Percentiles rank a stretch among this genome's conserved stretches.
Evolutionary conservation across 1,140 invertebrate species (phyloP).

Genomic region (Potamilus streckersoni): DNA sequence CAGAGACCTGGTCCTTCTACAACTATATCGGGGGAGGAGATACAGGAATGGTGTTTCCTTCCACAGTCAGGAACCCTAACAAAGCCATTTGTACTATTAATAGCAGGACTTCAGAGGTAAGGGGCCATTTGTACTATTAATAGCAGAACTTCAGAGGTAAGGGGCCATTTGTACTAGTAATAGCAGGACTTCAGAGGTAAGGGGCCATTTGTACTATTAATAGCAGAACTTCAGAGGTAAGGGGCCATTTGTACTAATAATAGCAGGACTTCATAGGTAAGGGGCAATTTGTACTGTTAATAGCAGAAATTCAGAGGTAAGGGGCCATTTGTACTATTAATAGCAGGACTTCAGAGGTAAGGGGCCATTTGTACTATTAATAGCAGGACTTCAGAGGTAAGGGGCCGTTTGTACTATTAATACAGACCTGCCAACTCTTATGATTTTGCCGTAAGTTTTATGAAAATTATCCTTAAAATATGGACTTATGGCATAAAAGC

Average conservation of each 20-base stretch:
- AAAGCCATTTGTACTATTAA: constrained; percentile 67
- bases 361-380: constrained; percentile 64
- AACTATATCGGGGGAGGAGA: constrained; percentile 46
- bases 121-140: constrained; percentile 64
- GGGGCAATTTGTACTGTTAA: constrained; percentile 64
- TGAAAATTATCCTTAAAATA: too few relatives aligned
- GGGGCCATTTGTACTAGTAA: constrained; percentile 62
- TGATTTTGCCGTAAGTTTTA: too few relatives aligned
- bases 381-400: constrained; percentile 64
- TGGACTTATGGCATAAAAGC: too few relatives aligned
- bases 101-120: constrained; percentile 64
- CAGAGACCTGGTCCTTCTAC: constrained; percentile 60
- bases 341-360: constrained; percentile 64
- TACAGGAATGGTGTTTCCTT: constrained; percentile 24
- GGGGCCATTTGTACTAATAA: constrained; percentile 62
- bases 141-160: constrained; percentile 64
- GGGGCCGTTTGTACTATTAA: constrained; percentile 62
- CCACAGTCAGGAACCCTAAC: constrained; percentile 63
- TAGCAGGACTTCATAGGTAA: constrained; percentile 64
- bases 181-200: constrained; percentile 64
- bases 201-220: constrained; percentile 64
- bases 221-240: constrained; percentile 64
- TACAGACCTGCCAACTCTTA: too few relatives aligned
- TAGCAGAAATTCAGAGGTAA: constrained; percentile 63
- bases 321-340: constrained; percentile 64